Evolutionary conservation across 2,113 vertebrate genomes (phyloP).

Genomic region (Nerophis ophidion): DNA sequence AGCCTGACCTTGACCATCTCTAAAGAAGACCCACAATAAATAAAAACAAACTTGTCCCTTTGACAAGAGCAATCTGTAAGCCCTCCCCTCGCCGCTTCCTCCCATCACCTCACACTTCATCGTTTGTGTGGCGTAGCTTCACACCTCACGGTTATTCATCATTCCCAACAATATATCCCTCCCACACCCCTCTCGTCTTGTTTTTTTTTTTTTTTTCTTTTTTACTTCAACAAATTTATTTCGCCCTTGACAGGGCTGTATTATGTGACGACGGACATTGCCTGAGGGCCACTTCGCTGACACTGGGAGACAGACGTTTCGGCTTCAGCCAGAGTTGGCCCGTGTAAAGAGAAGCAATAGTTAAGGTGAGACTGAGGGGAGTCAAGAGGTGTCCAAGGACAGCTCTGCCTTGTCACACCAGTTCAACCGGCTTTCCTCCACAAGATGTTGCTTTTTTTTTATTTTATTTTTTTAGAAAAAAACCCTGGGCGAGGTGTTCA

Average conservation of each 20-base stretch:
- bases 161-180: conserved; percentile 62
- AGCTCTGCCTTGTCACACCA: conserved; percentile 74
- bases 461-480: conserved; percentile 63
- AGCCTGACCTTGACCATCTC: conserved; percentile 76
- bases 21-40: conserved; percentile 74
- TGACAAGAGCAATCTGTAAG: conserved; percentile 69
- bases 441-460: conserved; percentile 64
- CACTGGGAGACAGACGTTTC: conserved; percentile 65
- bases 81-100: conserved; percentile 35
- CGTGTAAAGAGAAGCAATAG: conserved; percentile 23
- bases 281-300: conserved; percentile 64
- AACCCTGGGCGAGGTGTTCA: conserved; percentile 75
- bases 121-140: conserved; percentile 62
- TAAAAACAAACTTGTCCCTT: conserved; percentile 70
- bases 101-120: conserved; percentile 44
- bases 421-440: conserved; percentile 59
- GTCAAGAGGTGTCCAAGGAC: conserved; percentile 71
- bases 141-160: conserved; percentile 68
- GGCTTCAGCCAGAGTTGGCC: conserved; percentile 58
- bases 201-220: conserved; percentile 30
- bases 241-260: conserved; percentile 62
- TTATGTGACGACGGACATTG: conserved; percentile 60
- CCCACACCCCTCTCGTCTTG: conserved; percentile 21
- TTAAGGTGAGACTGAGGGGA: conserved; percentile 22
- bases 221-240: conserved; percentile 65